Percentiles rank a stretch among this genome's conserved stretches.
Conservation (phyloP, 2,113 vertebrate genomes). For the Corythoichthys haematopterus region DNA sequence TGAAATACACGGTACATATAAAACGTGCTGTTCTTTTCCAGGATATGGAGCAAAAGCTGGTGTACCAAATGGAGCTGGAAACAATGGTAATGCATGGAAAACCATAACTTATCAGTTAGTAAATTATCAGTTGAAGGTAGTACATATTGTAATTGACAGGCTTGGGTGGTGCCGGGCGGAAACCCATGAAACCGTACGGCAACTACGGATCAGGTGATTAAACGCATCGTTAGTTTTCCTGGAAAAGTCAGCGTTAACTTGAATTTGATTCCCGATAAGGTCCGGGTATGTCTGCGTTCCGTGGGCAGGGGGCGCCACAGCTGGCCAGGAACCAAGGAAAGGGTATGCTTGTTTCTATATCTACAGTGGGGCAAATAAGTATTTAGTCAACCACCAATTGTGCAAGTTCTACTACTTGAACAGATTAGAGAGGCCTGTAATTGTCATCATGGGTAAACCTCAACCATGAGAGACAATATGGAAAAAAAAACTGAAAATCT, state of each 20-base stretch:
- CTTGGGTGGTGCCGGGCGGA: slow-evolving; percentile 33
- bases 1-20: background rate
- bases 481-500: no score
- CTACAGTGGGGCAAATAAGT: no score
- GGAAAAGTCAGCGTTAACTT: no score
- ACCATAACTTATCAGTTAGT: background rate
- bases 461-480: no score
- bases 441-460: no score
- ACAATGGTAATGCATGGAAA: slow-evolving; percentile 15
- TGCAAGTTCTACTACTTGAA: no score
- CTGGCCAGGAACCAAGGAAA: slow-evolving; percentile 39
- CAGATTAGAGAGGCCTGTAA: no score
- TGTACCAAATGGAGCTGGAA: slow-evolving; percentile 16
- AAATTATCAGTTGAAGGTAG: background rate
- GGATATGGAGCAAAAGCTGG: slow-evolving; percentile 33
- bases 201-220: slow-evolving; percentile 47
- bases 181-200: slow-evolving; percentile 56
- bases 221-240: background rate
- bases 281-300: slow-evolving; percentile 30
- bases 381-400: no score
- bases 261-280: slow-evolving; percentile 12
- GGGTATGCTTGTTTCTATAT: slow-evolving; percentile 21
- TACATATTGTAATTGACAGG: slow-evolving; percentile 28
- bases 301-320: slow-evolving; percentile 46
- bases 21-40: slow-evolving; percentile 4